phyloP scores from a whole-genome alignment of 2,888 invertebrate species.

The Lysandra coridon region DNA sequence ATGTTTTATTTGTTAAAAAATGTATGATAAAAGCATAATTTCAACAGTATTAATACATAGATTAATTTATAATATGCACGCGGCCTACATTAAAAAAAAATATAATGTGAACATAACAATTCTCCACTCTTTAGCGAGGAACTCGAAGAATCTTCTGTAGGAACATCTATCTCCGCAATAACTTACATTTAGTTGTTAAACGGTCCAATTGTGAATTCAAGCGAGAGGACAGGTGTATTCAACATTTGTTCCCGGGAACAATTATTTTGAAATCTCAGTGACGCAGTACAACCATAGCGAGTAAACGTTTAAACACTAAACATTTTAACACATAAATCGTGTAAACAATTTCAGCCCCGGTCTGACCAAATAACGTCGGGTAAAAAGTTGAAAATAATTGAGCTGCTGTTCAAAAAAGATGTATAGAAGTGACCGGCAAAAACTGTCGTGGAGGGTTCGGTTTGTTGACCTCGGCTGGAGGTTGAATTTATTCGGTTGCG shows the following conservation, averaged over 20 bases:
- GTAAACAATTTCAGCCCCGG: slow-evolving; percentile 58
- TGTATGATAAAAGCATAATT: too few relatives aligned
- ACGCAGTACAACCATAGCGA: slow-evolving; percentile 33
- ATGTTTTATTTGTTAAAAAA: too few relatives aligned
- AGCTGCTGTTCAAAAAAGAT: slow-evolving; percentile 64
- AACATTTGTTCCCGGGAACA: slow-evolving; percentile 32
- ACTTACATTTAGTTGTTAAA: slow-evolving; percentile 17
- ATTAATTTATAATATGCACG: not conserved
- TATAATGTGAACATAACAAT: not conserved
- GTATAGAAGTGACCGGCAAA: slow-evolving; percentile 68
- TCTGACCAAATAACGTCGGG: slow-evolving; percentile 52
- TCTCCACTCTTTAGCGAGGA: not conserved
- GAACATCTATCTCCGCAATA: slow-evolving; percentile 22
- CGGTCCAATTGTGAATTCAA: slow-evolving; percentile 10
- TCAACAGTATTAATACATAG: too few relatives aligned
- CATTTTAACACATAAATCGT: slow-evolving; percentile 64
- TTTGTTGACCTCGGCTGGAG: slow-evolving; percentile 59
- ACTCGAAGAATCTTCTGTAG: slow-evolving; percentile 1
- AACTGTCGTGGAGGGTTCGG: slow-evolving; percentile 66
- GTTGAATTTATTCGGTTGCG: slow-evolving; percentile 63
- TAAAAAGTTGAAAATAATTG: slow-evolving; percentile 77
- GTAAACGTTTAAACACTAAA: slow-evolving; percentile 49
- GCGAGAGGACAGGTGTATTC: slow-evolving; percentile 30
- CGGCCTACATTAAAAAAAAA: not conserved
- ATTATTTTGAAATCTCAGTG: slow-evolving; percentile 32